Evolutionary conservation across 1,140 invertebrate species (phyloP), one percentile per base, ranked within the genome.

Genomic region (Drosophila trapezifrons): DNA sequence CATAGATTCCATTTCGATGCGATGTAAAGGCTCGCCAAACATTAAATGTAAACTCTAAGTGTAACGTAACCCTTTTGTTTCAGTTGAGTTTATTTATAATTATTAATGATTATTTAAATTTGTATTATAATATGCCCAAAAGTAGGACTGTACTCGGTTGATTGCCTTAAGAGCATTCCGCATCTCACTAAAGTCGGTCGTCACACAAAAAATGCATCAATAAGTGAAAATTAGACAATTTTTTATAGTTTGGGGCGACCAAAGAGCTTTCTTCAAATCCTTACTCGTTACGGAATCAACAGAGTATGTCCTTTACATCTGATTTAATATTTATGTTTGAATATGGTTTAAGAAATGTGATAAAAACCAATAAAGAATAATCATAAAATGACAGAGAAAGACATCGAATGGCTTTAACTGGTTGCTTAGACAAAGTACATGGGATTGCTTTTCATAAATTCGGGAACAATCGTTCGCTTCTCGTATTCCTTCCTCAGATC

Each of bases 1-100:
- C 96, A 98, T 89, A 94, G 95, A 91, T 98, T 98, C 91, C 96
- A 97, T 93, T 96, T 95, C 73, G 95, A 96, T 92, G 95, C 95
- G 64, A 95, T 96, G 95, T 96, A 94, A 93, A 20, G 29, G 49
- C 25, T 29, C 18, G 27, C 18, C 10, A 29, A 46, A 17, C 12
- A 54, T 9, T 17, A 64, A 62, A 42, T 47, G 37, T 52, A 38
- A 69, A 46, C n/a, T 47, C n/a, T 47, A 60, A 51, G 47, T 37
- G 1, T 37, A 54, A 54, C 32, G 13, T 32, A 62, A 70, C 35
- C 15, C 6, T 73, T 58, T 46, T 52, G 51, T 56, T 56, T 76
- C 42, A 52, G 60, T 67, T 66, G 76, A 64, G 60, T 72, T 69
- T 58, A 45, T 32, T 40, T 62, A 55, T 58, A 43, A 42, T 40